A percentile compares a stretch with the other conserved stretches of the same genome.
phyloP scores from a whole-genome alignment of 2,888 invertebrate genomes.

The Tachystola acroxantha region DNA sequence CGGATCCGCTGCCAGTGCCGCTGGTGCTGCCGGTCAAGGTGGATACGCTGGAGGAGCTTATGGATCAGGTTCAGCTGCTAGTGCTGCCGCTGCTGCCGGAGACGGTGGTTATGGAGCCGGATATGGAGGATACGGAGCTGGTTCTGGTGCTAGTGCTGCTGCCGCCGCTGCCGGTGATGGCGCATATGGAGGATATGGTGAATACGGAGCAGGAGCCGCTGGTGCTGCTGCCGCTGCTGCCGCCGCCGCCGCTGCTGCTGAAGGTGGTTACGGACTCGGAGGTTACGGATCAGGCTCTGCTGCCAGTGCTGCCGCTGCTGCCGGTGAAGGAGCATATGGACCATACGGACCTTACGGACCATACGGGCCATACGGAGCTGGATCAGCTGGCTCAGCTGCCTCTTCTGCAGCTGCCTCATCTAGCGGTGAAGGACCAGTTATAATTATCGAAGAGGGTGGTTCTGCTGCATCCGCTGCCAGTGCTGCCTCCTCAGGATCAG shows the following conservation, averaged over 20 bases:
- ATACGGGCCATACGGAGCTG: background rate
- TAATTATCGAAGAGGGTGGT: background rate
- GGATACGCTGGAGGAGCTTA: background rate
- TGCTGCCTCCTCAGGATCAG: slow-evolving; percentile 1
- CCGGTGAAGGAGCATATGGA: background rate
- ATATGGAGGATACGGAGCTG: background rate
- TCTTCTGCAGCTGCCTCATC: background rate
- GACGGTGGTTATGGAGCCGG: background rate
- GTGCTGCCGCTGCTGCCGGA: slow-evolving; percentile 1
- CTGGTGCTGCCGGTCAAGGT: background rate
- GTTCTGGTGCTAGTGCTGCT: background rate
- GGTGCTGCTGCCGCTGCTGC: background rate
- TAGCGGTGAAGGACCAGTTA: background rate
- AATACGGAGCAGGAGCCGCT: background rate
- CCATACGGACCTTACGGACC: background rate
- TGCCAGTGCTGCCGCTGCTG: slow-evolving; percentile 1
- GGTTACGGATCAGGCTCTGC: background rate
- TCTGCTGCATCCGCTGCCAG: slow-evolving; percentile 5
- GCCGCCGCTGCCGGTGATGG: background rate
- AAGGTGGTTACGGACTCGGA: slow-evolving; percentile 1
- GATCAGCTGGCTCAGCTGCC: background rate
- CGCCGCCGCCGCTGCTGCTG: background rate
- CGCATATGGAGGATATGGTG: background rate
- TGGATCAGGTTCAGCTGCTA: background rate
- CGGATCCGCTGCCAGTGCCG: background rate